These are phyloP conservation scores for Aselliscus stoliczkanus DNA, from an alignment of 2,797 vertebrate species.

Conservation along the genomic window DNA sequence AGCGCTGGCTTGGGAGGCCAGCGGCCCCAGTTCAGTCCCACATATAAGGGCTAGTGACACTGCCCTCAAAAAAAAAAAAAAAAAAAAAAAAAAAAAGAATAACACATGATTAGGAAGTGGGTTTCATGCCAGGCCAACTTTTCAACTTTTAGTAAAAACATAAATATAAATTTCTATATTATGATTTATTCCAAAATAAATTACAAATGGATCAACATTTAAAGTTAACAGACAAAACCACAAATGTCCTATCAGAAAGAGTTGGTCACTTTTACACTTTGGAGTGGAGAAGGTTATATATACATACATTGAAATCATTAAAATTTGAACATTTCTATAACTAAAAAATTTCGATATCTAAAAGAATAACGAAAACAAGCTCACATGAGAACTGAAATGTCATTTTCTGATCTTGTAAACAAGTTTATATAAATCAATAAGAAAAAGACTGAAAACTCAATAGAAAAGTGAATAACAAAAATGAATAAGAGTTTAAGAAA, in stretches of 20 bases:
- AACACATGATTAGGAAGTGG: not conserved
- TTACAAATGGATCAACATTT: not conserved
- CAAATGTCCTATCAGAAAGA: not conserved
- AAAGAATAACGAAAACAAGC: not conserved
- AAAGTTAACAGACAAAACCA: not conserved
- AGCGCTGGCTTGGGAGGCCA: too few species aligned
- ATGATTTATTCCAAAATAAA: not conserved
- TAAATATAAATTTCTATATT: not conserved
- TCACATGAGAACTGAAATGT: not conserved
- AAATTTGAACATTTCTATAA: not conserved
- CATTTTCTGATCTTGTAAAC: not conserved
- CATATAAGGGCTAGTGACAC: too few species aligned
- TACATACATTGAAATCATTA: not conserved
- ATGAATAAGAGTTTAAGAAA: not conserved
- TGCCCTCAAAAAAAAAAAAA: too few species aligned
- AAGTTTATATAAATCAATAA: not conserved
- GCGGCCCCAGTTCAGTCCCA: too few species aligned
- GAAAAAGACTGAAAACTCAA: not conserved
- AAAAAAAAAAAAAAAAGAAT: too few species aligned
- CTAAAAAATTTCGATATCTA: not conserved
- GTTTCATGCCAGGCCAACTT: not conserved
- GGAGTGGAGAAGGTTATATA: not conserved
- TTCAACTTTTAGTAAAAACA: not conserved
- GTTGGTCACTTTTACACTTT: not conserved
- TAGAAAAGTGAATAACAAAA: not conserved